Conservation (phyloP, 2,113 vertebrate species). For the Chroicocephalus ridibundus region DNA sequence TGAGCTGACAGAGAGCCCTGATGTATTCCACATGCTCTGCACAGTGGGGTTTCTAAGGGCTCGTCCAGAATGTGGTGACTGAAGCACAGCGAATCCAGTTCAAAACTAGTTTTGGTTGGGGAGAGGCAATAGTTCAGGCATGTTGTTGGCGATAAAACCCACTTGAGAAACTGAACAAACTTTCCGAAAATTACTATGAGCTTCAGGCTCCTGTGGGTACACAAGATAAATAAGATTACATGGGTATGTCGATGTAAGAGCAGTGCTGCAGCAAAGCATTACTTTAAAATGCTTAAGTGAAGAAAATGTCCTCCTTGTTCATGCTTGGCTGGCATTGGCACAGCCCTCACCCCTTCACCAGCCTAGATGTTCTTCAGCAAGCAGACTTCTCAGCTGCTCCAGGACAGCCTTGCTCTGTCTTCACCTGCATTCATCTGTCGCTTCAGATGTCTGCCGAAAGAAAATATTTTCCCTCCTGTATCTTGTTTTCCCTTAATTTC, state of each 20-base stretch:
- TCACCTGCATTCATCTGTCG: not conserved
- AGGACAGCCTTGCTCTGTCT: not conserved
- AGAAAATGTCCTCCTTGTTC: not conserved
- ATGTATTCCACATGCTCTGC: not conserved
- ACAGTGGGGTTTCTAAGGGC: not conserved
- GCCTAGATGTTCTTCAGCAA: not conserved
- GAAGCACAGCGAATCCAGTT: not conserved
- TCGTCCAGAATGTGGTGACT: not conserved
- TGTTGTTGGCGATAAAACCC: not conserved
- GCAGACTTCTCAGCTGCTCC: not conserved
- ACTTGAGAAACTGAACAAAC: not conserved
- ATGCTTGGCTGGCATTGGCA: not conserved
- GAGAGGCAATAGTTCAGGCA: not conserved
- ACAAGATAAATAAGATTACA: not conserved
- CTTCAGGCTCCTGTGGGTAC: not conserved
- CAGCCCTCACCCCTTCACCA: fast-evolving
- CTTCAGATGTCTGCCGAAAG: not conserved
- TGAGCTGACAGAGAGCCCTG: not conserved
- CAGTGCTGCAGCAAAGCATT: not conserved
- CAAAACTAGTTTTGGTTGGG: not conserved
- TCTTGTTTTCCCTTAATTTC: not conserved
- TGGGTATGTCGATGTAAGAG: not conserved
- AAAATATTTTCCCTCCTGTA: not conserved
- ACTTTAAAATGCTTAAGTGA: not conserved
- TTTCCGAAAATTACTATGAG: not conserved